Base-by-base conservation (phyloP, 2,113 vertebrate species). In the Ameiurus melas region DNA sequence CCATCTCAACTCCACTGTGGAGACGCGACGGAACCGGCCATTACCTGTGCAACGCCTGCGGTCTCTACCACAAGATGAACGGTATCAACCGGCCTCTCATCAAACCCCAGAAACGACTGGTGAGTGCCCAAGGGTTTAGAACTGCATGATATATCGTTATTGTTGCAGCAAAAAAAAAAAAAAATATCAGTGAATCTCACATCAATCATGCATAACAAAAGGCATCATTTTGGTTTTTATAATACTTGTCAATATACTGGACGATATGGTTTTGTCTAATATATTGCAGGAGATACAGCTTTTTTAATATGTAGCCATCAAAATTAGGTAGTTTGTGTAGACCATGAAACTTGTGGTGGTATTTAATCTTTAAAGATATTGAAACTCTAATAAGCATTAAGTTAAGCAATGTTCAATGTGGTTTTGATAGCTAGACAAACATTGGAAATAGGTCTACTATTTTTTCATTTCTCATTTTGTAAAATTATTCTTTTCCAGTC, bases 11-110 rank as follows among this genome's bases (percentile, higher is more conserved):
- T 0, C 98, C 98, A 0, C 96, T 99, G 89, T 99, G 98, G 98
- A 97, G 98, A 90, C 94, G 98, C 0, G 98, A 99, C 0, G 97
- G 98, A 13, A 99, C 98, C 0, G 98, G 98, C 0, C 98, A 99
- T 93, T 99, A 99, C 93, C 96, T 99, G 88, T 99, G 98, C 90
- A 99, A 99, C 51, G 98, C 98, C 62, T 99, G 98, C 33, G 98
- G 98, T 60, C 97, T 99, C 82, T 99, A 99, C 92, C 98, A 99
- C 96, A 99, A 98, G 92, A 98, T 99, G 97, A 99, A 99, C 47
- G 98, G 98, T 64, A 97, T 98, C 94, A 99, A 99, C 95, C 93
- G 98, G 89, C 98, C 98, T 0, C 97, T 99, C 6, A 96, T 98
- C 90, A 97, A 97, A 89, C 98, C 98, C 0, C 97, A 99, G 95